Evolutionary conservation across 2,888 invertebrate genomes (phyloP).

Genomic region (Diloba caeruleocephala): DNA sequence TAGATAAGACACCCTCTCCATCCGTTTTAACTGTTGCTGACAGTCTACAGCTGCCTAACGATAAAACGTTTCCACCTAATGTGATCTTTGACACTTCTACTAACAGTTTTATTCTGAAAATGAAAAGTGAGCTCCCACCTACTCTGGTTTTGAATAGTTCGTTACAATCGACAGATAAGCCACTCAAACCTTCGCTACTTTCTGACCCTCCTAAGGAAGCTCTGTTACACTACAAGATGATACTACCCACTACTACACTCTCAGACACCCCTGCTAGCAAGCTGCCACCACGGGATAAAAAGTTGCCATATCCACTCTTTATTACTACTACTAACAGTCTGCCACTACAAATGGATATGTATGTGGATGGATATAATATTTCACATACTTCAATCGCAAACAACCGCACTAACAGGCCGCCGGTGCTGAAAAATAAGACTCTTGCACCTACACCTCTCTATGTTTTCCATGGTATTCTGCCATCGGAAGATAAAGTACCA

Average conservation of each 20-base stretch:
- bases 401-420: neutral
- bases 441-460: too few relatives aligned
- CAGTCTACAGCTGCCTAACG: neutral
- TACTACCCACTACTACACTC: neutral
- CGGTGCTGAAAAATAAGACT: neutral
- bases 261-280: neutral
- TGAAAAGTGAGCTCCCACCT: too few relatives aligned
- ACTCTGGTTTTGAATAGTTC: neutral
- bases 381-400: neutral
- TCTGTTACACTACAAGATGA: neutral
- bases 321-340: neutral
- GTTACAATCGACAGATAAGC: neutral
- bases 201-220: neutral
- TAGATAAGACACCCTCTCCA: neutral
- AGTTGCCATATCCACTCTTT: too few relatives aligned
- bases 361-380: neutral
- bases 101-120: neutral
- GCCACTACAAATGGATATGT: neutral
- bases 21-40: too few relatives aligned
- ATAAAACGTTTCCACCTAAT: neutral
- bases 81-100: neutral
- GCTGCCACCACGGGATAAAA: neutral
- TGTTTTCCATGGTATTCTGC: too few relatives aligned
- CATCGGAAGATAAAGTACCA: too few relatives aligned
- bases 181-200: neutral